Evolutionary conservation across 2,888 invertebrate species (phyloP).

Genomic region (Drosophila parthenogenetica): DNA sequence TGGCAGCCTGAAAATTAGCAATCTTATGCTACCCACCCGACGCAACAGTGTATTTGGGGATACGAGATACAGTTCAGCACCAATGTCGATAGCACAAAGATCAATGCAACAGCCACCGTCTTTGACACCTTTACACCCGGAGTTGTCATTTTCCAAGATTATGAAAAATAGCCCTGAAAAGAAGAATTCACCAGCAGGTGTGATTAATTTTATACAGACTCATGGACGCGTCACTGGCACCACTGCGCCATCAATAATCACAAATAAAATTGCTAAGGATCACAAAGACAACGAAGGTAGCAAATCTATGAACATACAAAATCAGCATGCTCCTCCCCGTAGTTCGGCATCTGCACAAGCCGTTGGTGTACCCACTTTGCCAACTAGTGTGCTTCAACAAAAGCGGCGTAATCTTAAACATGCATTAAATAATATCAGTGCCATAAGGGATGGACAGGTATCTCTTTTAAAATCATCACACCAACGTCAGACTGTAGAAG

Average conservation of each 20-base stretch:
- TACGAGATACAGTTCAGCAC: constrained; percentile 61
- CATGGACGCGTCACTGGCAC: constrained; percentile 72
- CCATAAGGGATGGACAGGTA: constrained; percentile 75
- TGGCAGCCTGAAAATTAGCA: constrained; percentile 24
- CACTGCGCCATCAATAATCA: constrained; percentile 49
- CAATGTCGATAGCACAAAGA: constrained; percentile 67
- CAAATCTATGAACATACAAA: constrained; percentile 29
- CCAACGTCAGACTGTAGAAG: constrained; percentile 23
- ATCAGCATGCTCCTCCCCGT: background rate
- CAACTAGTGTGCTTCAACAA: constrained; percentile 72
- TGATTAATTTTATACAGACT: constrained; percentile 77
- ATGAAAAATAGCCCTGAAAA: constrained; percentile 40
- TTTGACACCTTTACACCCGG: constrained; percentile 41
- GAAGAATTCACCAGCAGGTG: constrained; percentile 68
- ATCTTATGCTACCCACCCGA: constrained; percentile 35
- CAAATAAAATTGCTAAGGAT: constrained; percentile 11
- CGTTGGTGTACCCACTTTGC: constrained; percentile 47
- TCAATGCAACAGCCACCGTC: constrained; percentile 59
- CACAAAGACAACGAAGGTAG: constrained; percentile 32
- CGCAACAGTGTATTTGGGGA: constrained; percentile 67
- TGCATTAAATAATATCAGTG: constrained; percentile 76
- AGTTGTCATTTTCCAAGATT: constrained; percentile 37
- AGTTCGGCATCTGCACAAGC: constrained; percentile 1
- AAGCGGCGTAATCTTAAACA: constrained; percentile 81
- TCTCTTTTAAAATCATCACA: constrained; percentile 77